Base-by-base conservation (phyloP, 2,797 vertebrate species). In the Microctenopoma stevenorrisi region DNA sequence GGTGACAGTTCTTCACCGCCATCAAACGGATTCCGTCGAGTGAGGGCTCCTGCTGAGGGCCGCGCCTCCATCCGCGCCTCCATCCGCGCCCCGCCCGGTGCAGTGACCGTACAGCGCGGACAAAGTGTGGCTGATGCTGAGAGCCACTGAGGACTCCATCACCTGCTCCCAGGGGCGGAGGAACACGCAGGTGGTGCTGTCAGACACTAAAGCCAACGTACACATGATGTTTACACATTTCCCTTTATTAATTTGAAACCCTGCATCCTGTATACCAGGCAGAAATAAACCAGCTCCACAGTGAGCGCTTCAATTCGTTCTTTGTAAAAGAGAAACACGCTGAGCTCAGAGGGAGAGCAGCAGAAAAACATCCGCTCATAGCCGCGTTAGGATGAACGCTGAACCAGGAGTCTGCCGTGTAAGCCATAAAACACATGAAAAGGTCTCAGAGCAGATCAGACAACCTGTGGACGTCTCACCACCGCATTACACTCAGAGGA, bases 351-450 rank as follows among this genome's bases (percentile, higher is more conserved):
- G 40, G 4, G 6, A 43, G 13, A 43, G 40, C 40, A 14, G 4
- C 14, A 44, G 14, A 16, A 44, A 1, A 44, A 7, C 25, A 10
- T 5, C 8, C 7, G n/a, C 38, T 57, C 37, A 42, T 26, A 3
- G 10, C 3, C 1, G 35, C 16, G 13, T 25, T 7, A 28, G 18
- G 40, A 4, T 15, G 9, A 38, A 38, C 13, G 35, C 30, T 40
- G 33, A 52, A 68, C 10, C 5, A 2, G 7, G 52, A 15, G 15
- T 28, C 43, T 44, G 18, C 35, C 16, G 0, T 58, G 65, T 58
- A 16, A 58, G 47, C 54, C 58, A 15, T 63, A 33, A 64, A 44
- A 18, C 18, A 43, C 43, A 64, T 54, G 37, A 60, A 64, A 42
- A 50, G 44, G 16, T 37, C 44, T 8, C 22, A 22, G 22, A 22